Evolutionary conservation across 2,888 invertebrate genomes (phyloP).

Genomic region (Pammene aurita): DNA sequence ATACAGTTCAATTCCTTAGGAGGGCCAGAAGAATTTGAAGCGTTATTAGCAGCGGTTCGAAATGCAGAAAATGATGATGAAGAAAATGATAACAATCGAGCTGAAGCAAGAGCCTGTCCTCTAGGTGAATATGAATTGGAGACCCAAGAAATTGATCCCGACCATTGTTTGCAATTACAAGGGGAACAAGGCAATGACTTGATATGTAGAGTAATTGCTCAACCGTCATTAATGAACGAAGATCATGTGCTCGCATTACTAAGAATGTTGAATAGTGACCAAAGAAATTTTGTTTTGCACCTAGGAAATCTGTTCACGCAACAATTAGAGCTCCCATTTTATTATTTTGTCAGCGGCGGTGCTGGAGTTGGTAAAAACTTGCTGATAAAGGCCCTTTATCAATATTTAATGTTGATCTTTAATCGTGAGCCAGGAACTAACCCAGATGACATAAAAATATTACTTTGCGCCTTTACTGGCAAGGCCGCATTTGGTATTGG

Average conservation of each 20-base stretch:
- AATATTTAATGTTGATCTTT: background rate
- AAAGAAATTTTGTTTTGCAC: background rate
- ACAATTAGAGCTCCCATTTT: background rate
- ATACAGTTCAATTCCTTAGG: background rate
- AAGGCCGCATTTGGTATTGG: conserved; percentile 46
- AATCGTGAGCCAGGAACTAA: conserved; percentile 3
- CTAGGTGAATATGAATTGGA: background rate
- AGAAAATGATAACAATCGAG: background rate
- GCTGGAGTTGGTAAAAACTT: conserved; percentile 15
- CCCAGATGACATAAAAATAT: conserved; percentile 6
- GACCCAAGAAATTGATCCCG: too few species aligned
- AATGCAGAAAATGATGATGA: background rate
- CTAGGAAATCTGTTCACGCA: background rate
- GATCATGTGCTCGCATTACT: too few species aligned
- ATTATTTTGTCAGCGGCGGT: conserved; percentile 13
- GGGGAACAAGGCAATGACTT: too few species aligned
- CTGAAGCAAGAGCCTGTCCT: background rate
- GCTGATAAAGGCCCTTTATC: conserved; percentile 2
- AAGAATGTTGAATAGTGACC: background rate
- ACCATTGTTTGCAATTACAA: too few species aligned
- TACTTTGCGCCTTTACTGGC: conserved; percentile 27
- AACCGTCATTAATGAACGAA: too few species aligned
- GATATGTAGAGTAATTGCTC: too few species aligned
- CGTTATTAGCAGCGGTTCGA: background rate
- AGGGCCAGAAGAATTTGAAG: background rate